Evolutionary conservation across 2,797 vertebrate species (phyloP).

Genomic region (Lacerta bilineata): DNA sequence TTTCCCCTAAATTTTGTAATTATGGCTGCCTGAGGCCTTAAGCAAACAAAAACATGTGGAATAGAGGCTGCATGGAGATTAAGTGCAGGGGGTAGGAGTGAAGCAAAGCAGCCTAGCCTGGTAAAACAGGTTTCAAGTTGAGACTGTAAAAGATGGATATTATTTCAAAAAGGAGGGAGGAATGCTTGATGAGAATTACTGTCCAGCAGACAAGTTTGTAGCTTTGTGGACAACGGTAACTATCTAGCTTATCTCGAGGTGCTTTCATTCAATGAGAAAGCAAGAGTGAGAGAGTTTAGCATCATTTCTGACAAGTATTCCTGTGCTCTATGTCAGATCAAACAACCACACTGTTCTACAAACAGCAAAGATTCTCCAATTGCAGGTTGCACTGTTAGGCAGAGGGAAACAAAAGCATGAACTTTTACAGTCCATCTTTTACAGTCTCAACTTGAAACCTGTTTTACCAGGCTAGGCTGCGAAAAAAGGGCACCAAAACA

Average conservation of each 20-base stretch:
- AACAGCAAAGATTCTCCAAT: background rate
- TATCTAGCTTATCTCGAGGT: constrained; percentile 2
- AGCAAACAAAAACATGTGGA: constrained; percentile 70
- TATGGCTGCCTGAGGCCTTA: constrained; percentile 72
- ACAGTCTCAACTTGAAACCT: no score
- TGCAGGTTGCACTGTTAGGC: background rate
- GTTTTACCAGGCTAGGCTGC: no score
- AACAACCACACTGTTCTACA: background rate
- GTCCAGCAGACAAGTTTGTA: constrained; percentile 52
- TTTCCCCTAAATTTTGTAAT: constrained; percentile 78
- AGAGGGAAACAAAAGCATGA: constrained; percentile 4
- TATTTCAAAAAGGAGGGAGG: constrained; percentile 20
- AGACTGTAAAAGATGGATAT: constrained; percentile 33
- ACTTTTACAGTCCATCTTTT: no score
- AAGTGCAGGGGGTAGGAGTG: constrained; percentile 27
- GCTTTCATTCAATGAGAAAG: constrained; percentile 54
- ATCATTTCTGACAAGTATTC: constrained; percentile 53
- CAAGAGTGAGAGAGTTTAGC: constrained; percentile 42
- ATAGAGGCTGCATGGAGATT: constrained; percentile 61
- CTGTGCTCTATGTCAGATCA: background rate
- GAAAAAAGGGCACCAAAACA: no score
- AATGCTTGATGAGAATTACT: constrained; percentile 57
- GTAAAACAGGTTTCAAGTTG: constrained; percentile 57
- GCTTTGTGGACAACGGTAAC: constrained; percentile 52
- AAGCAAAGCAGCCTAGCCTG: constrained; percentile 53